Conservation (phyloP, 2,888 invertebrate species). For the Ennomos erosarius region DNA sequence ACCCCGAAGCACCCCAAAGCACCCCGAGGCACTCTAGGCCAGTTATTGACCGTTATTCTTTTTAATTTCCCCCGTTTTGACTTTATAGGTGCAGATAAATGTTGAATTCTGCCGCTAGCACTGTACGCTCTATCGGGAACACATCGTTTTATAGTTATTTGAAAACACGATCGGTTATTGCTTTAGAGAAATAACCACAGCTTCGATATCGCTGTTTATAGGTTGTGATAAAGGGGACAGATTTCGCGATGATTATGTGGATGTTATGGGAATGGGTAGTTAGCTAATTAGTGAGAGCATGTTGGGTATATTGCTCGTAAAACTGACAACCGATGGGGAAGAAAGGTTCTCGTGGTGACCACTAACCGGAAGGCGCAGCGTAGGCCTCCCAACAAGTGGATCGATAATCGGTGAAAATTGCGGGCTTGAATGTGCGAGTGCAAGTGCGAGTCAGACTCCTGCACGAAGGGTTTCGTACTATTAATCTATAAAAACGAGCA, state of each 20-base stretch:
- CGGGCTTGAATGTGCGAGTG: no score
- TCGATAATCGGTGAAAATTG: no score
- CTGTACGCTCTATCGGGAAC: conserved; percentile 28
- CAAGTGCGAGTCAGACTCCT: no score
- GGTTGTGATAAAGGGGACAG: conserved; percentile 28
- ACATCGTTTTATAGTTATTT: conserved; percentile 53
- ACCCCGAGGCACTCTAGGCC: conserved; percentile 38
- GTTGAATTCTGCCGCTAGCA: conserved; percentile 27
- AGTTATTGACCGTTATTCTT: conserved; percentile 59
- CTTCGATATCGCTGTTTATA: conserved; percentile 34
- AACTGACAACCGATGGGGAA: no score
- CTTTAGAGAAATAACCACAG: conserved; percentile 45
- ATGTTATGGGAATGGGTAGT: neutral
- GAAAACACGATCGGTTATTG: conserved; percentile 49
- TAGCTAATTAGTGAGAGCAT: no score
- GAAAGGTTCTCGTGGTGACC: no score
- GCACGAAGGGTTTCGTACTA: no score
- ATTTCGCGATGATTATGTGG: conserved; percentile 5
- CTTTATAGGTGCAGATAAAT: conserved; percentile 63
- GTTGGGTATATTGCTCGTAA: no score
- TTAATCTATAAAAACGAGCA: no score
- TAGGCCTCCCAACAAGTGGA: no score
- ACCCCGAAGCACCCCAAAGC: no score
- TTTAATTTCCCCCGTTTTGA: conserved; percentile 66
- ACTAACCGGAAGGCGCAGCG: no score